Evolutionary conservation across 2,888 invertebrate species (phyloP).

Genomic region (Dichetophora obliterata): DNA sequence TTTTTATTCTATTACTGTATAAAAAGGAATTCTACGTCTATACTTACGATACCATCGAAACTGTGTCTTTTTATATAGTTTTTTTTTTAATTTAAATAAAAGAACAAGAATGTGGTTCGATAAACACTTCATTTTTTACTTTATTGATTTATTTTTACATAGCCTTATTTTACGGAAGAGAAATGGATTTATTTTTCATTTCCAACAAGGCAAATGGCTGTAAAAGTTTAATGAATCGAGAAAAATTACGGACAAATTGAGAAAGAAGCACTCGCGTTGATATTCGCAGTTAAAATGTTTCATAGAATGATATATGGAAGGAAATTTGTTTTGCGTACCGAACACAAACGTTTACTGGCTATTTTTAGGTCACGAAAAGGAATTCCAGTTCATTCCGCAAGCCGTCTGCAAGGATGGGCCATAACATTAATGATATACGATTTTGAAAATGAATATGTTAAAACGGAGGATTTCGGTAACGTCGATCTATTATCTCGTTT

Average conservation of each 20-base stretch:
- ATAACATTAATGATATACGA: slow-evolving; percentile 42
- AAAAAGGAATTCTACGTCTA: too few species aligned
- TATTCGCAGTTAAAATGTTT: slow-evolving; percentile 47
- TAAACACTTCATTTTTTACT: too few species aligned
- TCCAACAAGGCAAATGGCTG: too few species aligned
- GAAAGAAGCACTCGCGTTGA: slow-evolving; percentile 45
- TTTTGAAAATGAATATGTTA: slow-evolving; percentile 24
- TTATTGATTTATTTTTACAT: too few species aligned
- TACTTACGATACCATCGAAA: too few species aligned
- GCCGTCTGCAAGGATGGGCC: slow-evolving; percentile 44
- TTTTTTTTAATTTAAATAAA: too few species aligned
- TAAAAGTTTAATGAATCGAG: too few species aligned
- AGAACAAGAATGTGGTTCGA: too few species aligned
- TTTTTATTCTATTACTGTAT: too few species aligned
- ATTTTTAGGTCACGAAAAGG: slow-evolving; percentile 59
- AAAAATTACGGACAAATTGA: slow-evolving; percentile 47
- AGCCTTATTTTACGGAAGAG: too few species aligned
- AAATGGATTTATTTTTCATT: too few species aligned
- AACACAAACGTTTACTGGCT: slow-evolving; percentile 63
- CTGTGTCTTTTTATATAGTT: too few species aligned
- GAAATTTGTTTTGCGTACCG: slow-evolving; percentile 54
- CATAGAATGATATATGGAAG: slow-evolving; percentile 46
- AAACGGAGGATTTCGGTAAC: slow-evolving; percentile 2
- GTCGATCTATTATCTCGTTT: slow-evolving; percentile 29
- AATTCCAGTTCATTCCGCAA: slow-evolving; percentile 51